Evolutionary conservation across 2,797 vertebrate species (phyloP).

Genomic region (Ptychobarbus kaznakovi): DNA sequence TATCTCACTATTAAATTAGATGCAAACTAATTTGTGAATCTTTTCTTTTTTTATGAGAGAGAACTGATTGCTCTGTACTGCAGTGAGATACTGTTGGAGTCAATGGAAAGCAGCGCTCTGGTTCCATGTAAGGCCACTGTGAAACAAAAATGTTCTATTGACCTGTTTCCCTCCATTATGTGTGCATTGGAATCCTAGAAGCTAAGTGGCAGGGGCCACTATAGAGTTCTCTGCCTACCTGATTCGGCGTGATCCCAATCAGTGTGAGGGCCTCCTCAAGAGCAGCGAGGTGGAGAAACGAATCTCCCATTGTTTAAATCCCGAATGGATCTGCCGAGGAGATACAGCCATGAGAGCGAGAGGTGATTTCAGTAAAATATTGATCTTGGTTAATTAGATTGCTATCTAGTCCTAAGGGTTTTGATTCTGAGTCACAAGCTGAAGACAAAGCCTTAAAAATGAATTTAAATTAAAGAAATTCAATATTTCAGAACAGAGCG

Average conservation of each 20-base stretch:
- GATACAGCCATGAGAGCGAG: conserved; percentile 46
- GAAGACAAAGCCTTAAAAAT: conserved; percentile 57
- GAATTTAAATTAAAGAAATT: conserved; percentile 58
- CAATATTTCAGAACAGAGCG: conserved; percentile 47
- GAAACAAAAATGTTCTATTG: conserved; percentile 47
- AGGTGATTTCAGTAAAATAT: conserved; percentile 69
- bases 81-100: not conserved
- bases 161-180: conserved; percentile 39
- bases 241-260: conserved; percentile 48
- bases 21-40: too few relatives aligned
- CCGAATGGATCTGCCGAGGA: conserved; percentile 49
- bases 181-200: conserved; percentile 31
- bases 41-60: not conserved
- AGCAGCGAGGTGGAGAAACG: conserved; percentile 51
- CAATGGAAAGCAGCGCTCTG: conserved; percentile 1
- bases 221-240: conserved; percentile 31
- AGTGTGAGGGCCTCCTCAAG: conserved; percentile 44
- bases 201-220: conserved; percentile 39
- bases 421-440: conserved; percentile 52
- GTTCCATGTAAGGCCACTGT: conserved; percentile 18
- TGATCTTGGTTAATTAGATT: conserved; percentile 82
- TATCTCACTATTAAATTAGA: not conserved
- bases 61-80: not conserved
- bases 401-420: conserved; percentile 70
- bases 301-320: conserved; percentile 56